Evolutionary conservation across 2,888 invertebrate species (phyloP), one percentile per base, ranked within the genome.

Genomic region (Pollenia griseotomentosa): DNA sequence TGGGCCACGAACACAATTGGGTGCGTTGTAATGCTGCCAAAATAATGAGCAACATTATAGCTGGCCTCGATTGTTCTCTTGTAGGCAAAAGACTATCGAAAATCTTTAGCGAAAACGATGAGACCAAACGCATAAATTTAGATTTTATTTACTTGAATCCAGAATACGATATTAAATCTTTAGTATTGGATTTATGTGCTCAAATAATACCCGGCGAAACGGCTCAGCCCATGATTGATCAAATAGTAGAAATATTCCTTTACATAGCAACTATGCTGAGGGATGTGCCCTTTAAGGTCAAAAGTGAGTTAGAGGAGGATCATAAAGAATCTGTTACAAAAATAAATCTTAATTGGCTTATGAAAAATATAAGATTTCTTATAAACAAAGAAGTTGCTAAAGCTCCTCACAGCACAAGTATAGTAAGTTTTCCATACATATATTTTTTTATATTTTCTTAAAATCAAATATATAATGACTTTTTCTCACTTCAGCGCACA

Each of bases 1-100:
- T 98, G 16, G 96, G 95, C 0, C 96, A 98, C 92, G 96, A 97
- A 14, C 98, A 98, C 91, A 95, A 96, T 48, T 98, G 98, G 98
- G 97, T 98, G 0, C 95, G 98, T 78, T 94, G 97, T 65, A 95
- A 95, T 83, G 95, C 97, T 0, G 95, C 96, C 0, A 97, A 97
- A 92, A 94, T 98, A 87, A 93, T 98, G 61, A 96, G 97, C 0
- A 94, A 95, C 66, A 94, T 98, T 71, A 93, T 98, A 78, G 94
- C 95, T 0, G 93, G 94, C 0, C 94, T 96, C 66, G 95, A 97
- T 90, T 93, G 95, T 10, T 94, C 95, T 1, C 94, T 95, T 84
- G 93, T 97, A 65, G 94, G 95, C 33, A 59, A 74, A 88, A 90
- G 75, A 51, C 90, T 92, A 44, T 92, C 91, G 16, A 83, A 90